phyloP scores from a whole-genome alignment of 2,113 vertebrate genomes.

The Apaloderma vittatum region DNA sequence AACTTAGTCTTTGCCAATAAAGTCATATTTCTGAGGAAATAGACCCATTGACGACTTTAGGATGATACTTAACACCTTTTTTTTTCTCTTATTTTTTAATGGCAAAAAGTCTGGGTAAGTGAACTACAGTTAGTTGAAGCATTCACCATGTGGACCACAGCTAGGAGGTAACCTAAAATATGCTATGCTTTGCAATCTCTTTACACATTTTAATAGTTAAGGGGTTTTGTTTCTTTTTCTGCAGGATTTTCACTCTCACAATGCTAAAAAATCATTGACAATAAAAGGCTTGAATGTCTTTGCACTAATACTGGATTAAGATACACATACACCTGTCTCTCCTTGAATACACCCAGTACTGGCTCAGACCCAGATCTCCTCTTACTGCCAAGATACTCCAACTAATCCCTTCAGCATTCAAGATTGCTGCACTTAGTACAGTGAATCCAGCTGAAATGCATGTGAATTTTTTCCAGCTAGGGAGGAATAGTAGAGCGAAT shows the following conservation, averaged over 20 bases:
- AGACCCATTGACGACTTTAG: not conserved
- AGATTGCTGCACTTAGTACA: not conserved
- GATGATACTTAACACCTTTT: not conserved
- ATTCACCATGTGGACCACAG: no score
- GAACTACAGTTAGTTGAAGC: not conserved
- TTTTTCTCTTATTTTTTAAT: not conserved
- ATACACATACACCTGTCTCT: not conserved
- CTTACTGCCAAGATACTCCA: not conserved
- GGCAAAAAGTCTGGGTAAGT: not conserved
- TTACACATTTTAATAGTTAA: not conserved
- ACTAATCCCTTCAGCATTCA: constrained; percentile 6
- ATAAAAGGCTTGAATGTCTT: not conserved
- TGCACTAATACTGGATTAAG: not conserved
- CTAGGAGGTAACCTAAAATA: not conserved
- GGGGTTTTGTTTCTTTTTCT: not conserved
- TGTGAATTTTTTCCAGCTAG: not conserved
- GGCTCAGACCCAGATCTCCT: not conserved
- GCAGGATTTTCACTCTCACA: not conserved
- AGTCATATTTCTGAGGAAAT: not conserved
- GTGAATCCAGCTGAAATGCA: not conserved
- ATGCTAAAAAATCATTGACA: not conserved
- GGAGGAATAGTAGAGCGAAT: not conserved
- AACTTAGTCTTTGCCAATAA: not conserved
- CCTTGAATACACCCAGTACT: not conserved
- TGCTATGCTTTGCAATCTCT: not conserved